Base-by-base conservation (phyloP, 2,797 vertebrate genomes). In the Hybognathus amarus region DNA sequence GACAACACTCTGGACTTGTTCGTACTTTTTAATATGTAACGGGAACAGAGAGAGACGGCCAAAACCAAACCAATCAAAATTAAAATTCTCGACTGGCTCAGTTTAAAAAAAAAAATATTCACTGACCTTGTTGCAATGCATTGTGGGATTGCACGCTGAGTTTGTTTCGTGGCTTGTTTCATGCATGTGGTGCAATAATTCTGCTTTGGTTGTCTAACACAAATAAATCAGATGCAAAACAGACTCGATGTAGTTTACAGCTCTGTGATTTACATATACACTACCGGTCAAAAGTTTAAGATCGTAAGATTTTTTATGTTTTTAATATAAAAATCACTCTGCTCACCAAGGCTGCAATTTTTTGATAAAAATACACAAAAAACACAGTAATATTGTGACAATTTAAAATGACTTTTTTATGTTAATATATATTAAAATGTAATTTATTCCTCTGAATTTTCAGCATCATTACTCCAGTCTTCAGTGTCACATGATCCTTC, bases 221-320 rank as follows among this genome's bases (percentile, higher is more conserved):
- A 33, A 73, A 73, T 63, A 80, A 81, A 81, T 64, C 22, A 52
- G 30, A 74, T 63, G 69, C 69, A 47, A 81, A 73, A 69, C n/a
- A 54, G 36, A 24, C 64, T 81, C 5, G 0, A 64, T 12, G 61
- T 78, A 36, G 56, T 81, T 73, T 63, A 63, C 42, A 2, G 20
- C 59, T 47, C 42, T 66, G 40, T 30, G 36, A 61, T 80, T 69
- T 59, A 70, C 36, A 70, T 56, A 27, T 69, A 66, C 59, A n/a
- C n/a, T n/a, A n/a, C n/a, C n/a, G n/a, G n/a, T n/a, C n/a, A n/a
- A n/a, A n/a, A n/a, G n/a, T n/a, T n/a, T n/a, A n/a, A n/a, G n/a
- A n/a, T n/a, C n/a, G n/a, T n/a, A n/a, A n/a, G n/a, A n/a, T n/a
- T n/a, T n/a, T n/a, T n/a, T n/a, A n/a, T n/a, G n/a, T n/a, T n/a